These are phyloP conservation scores for Pogonocichla stellata DNA, from an alignment of 2,113 vertebrate genomes.

Conservation along the genomic window DNA sequence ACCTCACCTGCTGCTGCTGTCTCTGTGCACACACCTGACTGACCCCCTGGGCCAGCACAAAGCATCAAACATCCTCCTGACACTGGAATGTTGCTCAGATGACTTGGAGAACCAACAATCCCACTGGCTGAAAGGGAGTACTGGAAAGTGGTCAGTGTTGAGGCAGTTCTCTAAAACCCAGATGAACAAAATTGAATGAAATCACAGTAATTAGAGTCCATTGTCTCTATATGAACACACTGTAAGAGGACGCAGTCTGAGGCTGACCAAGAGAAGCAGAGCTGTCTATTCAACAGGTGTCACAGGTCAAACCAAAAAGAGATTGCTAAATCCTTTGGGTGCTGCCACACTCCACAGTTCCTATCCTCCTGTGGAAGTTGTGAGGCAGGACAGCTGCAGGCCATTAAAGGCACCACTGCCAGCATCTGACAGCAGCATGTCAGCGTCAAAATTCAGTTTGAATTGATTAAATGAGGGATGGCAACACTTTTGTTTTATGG, in stretches of 20 bases:
- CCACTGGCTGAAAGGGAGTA: neutral
- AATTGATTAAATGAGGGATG: slow-evolving; percentile 58
- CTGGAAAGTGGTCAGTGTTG: neutral
- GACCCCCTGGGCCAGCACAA: neutral
- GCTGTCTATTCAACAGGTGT: slow-evolving; percentile 22
- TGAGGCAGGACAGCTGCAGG: slow-evolving; percentile 28
- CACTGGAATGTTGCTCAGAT: neutral
- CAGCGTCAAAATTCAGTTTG: slow-evolving; percentile 62
- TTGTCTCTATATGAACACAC: neutral
- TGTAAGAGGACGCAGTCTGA: neutral
- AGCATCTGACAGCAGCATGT: slow-evolving; percentile 49
- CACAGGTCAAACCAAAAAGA: neutral
- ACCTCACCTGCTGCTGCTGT: neutral
- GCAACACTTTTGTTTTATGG: slow-evolving; percentile 61
- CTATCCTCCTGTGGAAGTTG: neutral
- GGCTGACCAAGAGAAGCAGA: neutral
- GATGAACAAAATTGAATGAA: neutral
- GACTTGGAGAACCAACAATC: neutral
- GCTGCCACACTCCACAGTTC: neutral
- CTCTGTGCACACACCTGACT: neutral
- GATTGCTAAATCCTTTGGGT: neutral
- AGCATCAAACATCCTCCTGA: neutral
- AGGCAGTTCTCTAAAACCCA: neutral
- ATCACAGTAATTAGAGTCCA: neutral
- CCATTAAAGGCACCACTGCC: slow-evolving; percentile 33